Evolutionary conservation across 2,797 vertebrate genomes (phyloP), one percentile per base, ranked within the genome.

Genomic region (Glossophaga mutica): DNA sequence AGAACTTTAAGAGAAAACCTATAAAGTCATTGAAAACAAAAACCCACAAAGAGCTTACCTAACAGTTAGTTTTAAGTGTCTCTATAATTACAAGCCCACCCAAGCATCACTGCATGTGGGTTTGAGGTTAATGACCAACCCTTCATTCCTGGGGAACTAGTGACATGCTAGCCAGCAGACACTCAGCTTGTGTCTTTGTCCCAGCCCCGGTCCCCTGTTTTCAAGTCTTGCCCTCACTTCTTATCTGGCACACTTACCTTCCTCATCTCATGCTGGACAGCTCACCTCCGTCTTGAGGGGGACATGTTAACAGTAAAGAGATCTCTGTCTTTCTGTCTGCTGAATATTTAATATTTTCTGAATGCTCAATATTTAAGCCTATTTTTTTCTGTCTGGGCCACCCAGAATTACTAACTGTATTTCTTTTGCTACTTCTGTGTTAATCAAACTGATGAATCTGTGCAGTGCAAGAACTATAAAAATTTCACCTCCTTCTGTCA

Each of bases 21-120:
- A 44, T 81, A 18, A 84, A 92, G 71, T 74, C 34, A 83, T 81
- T 74, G 71, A 78, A 29, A 95, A 76, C 59, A 82, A 94, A 89
- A 92, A 71, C 39, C 9, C 32, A 68, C 57, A 87, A 77, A 70
- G 12, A 62, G 11, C 15, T 94, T 90, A 71, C 18, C n/a, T 81
- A 87, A 65, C 24, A 67, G 44, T 78, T 83, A 5, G 67, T 73
- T 93, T 79, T 52, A 83, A 87, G 57, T 34, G 14, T 79, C 11
- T 44, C 37, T 88, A 83, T n/a, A 79, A 59, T 55, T 86, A 39
- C 24, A 65, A 48, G 16, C 84, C 89, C 87, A 82, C 62, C 29
- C 37, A 79, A 91, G 52, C 19, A 62, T 76, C 19, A 14, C 11
- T 59, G 6, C 18, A 82, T 16, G 5, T 82, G 16, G 32, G 22